Conservation (phyloP, 2,113 vertebrate genomes). For the Pomatorhinus ruficollis region DNA sequence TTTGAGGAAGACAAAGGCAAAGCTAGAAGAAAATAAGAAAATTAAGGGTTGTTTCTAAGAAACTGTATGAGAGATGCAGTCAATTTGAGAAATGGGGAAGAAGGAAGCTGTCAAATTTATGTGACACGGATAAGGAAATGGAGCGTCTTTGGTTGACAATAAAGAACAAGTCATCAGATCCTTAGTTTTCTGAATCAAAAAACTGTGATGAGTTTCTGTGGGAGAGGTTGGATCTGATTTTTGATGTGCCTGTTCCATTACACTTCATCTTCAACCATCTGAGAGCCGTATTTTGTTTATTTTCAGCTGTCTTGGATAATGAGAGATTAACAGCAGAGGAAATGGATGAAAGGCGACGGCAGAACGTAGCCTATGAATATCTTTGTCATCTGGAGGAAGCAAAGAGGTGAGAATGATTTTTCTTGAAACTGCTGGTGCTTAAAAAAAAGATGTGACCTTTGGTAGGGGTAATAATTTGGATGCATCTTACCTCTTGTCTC, state of each 20-base stretch:
- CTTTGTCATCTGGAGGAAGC: constrained; percentile 98
- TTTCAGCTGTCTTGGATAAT: constrained; percentile 92
- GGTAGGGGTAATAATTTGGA: neutral
- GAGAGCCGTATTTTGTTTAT: neutral
- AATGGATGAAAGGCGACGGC: constrained; percentile 95
- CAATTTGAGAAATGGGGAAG: neutral
- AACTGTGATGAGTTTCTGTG: neutral
- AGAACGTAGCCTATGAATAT: constrained; percentile 98
- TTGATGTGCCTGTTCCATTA: neutral
- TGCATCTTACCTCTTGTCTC: neutral
- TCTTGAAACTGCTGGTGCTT: neutral
- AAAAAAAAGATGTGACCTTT: neutral
- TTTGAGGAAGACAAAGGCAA: neutral
- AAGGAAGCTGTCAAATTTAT: neutral
- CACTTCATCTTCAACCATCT: neutral
- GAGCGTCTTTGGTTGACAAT: neutral
- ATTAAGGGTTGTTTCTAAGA: neutral
- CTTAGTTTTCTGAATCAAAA: neutral
- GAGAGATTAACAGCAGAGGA: constrained; percentile 97
- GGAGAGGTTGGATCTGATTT: neutral
- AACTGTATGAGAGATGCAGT: neutral
- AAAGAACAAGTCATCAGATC: neutral
- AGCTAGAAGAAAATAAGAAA: neutral
- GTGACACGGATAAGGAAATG: neutral
- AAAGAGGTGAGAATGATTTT: constrained; percentile 82